These are phyloP conservation scores for Siniperca obscura DNA, from an alignment of 2,797 vertebrate genomes.

Conservation along the genomic window DNA sequence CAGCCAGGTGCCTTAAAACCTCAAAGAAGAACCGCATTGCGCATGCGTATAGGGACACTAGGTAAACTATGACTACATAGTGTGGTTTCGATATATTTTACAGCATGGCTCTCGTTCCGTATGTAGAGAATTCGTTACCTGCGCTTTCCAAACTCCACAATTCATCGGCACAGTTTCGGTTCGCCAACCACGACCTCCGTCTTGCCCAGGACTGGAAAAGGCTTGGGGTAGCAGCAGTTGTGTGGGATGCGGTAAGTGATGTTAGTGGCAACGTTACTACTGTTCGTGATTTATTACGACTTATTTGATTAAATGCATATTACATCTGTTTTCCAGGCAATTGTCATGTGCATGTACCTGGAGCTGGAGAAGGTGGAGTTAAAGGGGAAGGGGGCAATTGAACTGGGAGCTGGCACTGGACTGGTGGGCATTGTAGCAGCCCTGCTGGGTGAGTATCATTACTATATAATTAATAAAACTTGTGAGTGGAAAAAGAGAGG, in stretches of 20 bases:
- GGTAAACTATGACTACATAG: neutral
- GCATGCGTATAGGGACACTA: neutral
- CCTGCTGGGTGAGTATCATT: constrained; percentile 87
- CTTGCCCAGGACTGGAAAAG: constrained; percentile 93
- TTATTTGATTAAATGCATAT: neutral
- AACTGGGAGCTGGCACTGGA: constrained; percentile 97
- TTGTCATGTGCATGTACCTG: constrained; percentile 92
- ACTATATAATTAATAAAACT: neutral
- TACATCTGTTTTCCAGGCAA: constrained; percentile 82
- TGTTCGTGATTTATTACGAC: rapidly evolving
- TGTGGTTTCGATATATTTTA: neutral
- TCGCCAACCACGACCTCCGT: constrained; percentile 86
- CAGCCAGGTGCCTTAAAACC: rapidly evolving
- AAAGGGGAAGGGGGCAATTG: constrained; percentile 85
- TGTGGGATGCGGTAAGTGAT: constrained; percentile 94
- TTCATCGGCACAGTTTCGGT: constrained; percentile 85
- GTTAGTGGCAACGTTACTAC: neutral
- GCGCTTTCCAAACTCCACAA: constrained; percentile 90
- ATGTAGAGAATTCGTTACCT: constrained; percentile 73
- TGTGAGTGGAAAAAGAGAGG: neutral
- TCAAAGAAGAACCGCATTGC: constrained; percentile 4
- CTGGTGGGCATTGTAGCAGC: constrained; percentile 95
- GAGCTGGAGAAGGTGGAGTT: constrained; percentile 90
- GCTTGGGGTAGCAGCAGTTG: constrained; percentile 93
- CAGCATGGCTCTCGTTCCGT: constrained; percentile 86